Conservation (phyloP, 2,113 vertebrate species). For the Heliornis fulica region DNA sequence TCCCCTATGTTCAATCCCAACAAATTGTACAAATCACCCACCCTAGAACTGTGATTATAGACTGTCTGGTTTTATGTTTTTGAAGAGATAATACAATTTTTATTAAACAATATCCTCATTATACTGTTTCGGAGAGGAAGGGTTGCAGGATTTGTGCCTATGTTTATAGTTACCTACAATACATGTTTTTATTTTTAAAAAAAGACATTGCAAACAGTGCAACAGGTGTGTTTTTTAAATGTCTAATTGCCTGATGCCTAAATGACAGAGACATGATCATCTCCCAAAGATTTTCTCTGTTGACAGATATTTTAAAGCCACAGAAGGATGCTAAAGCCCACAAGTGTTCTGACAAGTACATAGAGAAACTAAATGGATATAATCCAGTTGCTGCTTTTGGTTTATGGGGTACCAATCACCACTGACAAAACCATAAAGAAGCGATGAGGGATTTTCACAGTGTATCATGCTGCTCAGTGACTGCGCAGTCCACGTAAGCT, state of each 20-base stretch:
- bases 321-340: neutral
- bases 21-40: neutral
- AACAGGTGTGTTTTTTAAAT: neutral
- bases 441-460: neutral
- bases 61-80: slow-evolving; percentile 17
- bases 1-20: neutral
- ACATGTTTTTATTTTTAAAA: neutral
- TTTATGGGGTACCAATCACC: neutral
- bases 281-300: neutral
- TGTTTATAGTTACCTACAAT: neutral
- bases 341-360: neutral
- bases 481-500: neutral
- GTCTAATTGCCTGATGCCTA: neutral
- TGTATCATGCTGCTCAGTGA: neutral
- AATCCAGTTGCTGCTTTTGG: neutral
- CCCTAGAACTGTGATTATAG: neutral
- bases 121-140: neutral
- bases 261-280: neutral
- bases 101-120: neutral
- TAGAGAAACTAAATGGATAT: neutral
- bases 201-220: neutral
- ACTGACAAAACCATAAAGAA: neutral
- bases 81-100: neutral
- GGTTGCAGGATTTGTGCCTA: neutral
- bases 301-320: neutral